phyloP scores from a whole-genome alignment of 92 coral and sea anemone species.

The Actinostola sp. region DNA sequence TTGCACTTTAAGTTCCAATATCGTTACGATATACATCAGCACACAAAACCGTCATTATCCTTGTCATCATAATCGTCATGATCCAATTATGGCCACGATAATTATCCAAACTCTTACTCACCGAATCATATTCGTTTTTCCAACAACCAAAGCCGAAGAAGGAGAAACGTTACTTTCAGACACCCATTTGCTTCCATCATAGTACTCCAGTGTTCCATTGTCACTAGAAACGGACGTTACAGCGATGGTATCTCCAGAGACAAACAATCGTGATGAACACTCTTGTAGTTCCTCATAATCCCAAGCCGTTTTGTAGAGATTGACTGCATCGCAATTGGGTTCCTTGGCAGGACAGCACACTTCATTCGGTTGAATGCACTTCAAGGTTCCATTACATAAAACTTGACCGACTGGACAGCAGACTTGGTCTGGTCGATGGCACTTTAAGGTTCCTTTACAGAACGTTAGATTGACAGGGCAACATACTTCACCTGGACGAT shows the following conservation, averaged over 20 bases:
- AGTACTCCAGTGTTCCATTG: neutral
- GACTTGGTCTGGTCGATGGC: neutral
- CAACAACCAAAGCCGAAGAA: conserved; percentile 19
- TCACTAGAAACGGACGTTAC: neutral
- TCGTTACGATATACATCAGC: no score
- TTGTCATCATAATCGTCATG: no score
- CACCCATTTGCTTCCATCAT: conserved; percentile 9
- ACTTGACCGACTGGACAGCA: neutral
- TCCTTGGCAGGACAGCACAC: neutral
- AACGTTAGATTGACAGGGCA: conserved; percentile 6
- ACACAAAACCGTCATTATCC: no score
- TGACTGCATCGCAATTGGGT: neutral
- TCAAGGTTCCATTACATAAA: neutral
- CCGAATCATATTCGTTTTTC: conserved; percentile 13
- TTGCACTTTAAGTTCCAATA: no score
- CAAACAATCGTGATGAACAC: neutral
- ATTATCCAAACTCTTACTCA: neutral
- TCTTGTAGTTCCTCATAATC: conserved; percentile 7
- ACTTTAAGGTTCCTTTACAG: neutral
- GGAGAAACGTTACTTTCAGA: conserved; percentile 3
- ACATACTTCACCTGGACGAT: neutral
- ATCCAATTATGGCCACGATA: no score
- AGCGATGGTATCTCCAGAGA: conserved; percentile 18
- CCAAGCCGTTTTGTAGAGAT: conserved; percentile 20
- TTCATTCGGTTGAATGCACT: neutral